These are phyloP conservation scores for Lichenostomus cassidix DNA, from an alignment of 2,113 vertebrate species.

Conservation along the genomic window DNA sequence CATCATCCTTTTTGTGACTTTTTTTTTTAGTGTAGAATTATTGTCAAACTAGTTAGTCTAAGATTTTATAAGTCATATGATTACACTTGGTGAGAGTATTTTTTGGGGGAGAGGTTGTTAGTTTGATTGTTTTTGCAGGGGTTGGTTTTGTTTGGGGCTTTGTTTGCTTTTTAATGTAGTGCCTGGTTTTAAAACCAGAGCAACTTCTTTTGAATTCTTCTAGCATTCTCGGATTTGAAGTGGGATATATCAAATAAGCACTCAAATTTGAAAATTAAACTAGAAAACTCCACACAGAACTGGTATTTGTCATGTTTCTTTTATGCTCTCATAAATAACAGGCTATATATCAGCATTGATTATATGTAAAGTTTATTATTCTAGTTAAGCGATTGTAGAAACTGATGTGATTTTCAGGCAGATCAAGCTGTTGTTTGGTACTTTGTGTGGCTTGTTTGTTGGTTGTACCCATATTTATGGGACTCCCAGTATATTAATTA, in stretches of 20 bases:
- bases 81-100: neutral
- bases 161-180: neutral
- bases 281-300: neutral
- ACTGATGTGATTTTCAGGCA: neutral
- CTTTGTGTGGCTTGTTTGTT: neutral
- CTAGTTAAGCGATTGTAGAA: neutral
- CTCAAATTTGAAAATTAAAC: neutral
- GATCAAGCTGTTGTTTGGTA: neutral
- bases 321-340: neutral
- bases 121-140: neutral
- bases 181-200: neutral
- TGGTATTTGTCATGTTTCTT: neutral
- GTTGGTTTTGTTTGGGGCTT: accelerated
- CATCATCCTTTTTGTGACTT: neutral
- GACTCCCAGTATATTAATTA: neutral
- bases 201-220: neutral
- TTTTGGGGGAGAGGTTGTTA: neutral
- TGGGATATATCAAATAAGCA: neutral
- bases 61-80: neutral
- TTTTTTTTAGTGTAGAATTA: neutral
- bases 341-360: neutral
- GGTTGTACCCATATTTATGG: neutral
- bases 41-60: neutral
- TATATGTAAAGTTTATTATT: neutral
- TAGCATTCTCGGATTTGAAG: neutral